Conservation (phyloP, 2,888 invertebrate species). For the Drosophila meridionalis region DNA sequence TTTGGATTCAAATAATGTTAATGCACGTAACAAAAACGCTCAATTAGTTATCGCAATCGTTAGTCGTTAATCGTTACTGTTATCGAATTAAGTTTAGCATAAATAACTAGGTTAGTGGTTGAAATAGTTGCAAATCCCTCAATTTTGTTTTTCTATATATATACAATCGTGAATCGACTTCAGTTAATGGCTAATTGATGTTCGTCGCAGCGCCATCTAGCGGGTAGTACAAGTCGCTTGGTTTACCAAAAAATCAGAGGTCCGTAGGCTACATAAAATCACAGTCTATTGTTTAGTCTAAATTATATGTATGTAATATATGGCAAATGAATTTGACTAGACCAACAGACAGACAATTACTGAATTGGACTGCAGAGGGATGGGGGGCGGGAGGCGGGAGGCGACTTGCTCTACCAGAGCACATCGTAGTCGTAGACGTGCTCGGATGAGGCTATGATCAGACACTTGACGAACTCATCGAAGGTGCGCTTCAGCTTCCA, state of each 20-base stretch:
- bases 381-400: neutral
- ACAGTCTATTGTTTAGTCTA: conserved; percentile 63
- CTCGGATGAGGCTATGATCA: conserved; percentile 71
- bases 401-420: conserved; percentile 56
- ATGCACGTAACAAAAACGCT: conserved; percentile 63
- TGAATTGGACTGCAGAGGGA: neutral
- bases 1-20: conserved; percentile 39
- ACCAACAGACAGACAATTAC: conserved; percentile 41
- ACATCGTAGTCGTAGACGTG: conserved; percentile 74
- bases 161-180: conserved; percentile 43
- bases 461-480: conserved; percentile 70
- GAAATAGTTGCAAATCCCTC: conserved; percentile 42
- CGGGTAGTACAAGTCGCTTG: conserved; percentile 9
- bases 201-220: conserved; percentile 44
- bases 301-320: conserved; percentile 37
- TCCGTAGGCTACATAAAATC: conserved; percentile 50
- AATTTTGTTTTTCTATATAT: conserved; percentile 40
- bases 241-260: neutral
- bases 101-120: conserved; percentile 51
- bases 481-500: conserved; percentile 76
- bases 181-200: conserved; percentile 9
- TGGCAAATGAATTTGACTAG: conserved; percentile 74
- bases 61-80: conserved; percentile 24
- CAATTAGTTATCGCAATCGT: conserved; percentile 30
- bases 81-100: conserved; percentile 41